Conservation (phyloP, 2,888 invertebrate genomes). For the Drosophila nigricruria region DNA sequence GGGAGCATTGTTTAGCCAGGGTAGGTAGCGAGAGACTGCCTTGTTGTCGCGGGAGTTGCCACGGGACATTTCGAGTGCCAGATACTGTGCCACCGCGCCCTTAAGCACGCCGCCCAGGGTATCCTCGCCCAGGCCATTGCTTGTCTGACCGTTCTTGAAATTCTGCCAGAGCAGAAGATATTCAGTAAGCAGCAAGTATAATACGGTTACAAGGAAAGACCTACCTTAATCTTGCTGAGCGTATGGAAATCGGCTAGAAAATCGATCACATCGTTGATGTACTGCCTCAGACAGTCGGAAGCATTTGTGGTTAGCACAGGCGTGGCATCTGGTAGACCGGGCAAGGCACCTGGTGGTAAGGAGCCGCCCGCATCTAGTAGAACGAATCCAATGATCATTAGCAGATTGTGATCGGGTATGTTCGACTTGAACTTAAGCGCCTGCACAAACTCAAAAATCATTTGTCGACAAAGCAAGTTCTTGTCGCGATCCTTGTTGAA, state of each 20-base stretch:
- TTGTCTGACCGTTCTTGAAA: slow-evolving; percentile 87
- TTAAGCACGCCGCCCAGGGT: slow-evolving; percentile 98
- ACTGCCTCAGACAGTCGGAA: slow-evolving; percentile 96
- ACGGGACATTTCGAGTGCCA: slow-evolving; percentile 96
- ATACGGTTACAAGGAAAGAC: rapidly evolving
- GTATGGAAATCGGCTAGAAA: slow-evolving; percentile 98
- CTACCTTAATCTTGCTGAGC: slow-evolving; percentile 97
- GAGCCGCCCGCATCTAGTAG: slow-evolving; percentile 97
- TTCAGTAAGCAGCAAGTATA: background rate
- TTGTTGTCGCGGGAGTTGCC: slow-evolving; percentile 94
- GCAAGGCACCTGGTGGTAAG: slow-evolving; percentile 91
- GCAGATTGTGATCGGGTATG: slow-evolving; percentile 97
- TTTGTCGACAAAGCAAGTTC: slow-evolving; percentile 94
- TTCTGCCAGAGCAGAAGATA: slow-evolving; percentile 62
- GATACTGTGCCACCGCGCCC: slow-evolving; percentile 96
- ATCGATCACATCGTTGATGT: slow-evolving; percentile 96
- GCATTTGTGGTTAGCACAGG: slow-evolving; percentile 91
- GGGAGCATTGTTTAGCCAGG: slow-evolving; percentile 95
- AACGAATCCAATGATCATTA: slow-evolving; percentile 94
- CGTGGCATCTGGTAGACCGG: slow-evolving; percentile 86
- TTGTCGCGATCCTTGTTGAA: slow-evolving; percentile 97
- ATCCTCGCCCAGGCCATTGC: slow-evolving; percentile 95
- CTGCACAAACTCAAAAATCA: slow-evolving; percentile 97
- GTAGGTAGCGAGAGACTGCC: slow-evolving; percentile 92
- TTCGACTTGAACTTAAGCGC: slow-evolving; percentile 97